Evolutionary conservation across 2,797 vertebrate species (phyloP), one percentile per base, ranked within the genome.

Genomic region (Manis crassicaudata): DNA sequence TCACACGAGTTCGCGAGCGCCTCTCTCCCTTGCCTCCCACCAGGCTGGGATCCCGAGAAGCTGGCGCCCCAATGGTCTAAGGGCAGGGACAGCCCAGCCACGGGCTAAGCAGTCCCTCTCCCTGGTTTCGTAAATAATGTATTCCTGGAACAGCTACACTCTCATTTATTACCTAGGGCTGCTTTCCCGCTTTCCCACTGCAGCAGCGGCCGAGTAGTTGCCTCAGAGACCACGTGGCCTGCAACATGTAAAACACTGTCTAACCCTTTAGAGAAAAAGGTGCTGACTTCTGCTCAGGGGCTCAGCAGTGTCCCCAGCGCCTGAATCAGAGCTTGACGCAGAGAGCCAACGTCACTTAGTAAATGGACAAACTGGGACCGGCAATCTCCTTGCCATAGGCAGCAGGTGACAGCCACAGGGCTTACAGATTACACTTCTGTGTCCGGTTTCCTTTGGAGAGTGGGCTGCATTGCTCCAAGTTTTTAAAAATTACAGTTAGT

Each of bases 51-150:
- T 27, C 40, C 46, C 60, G 86, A 87, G 67, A 54, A 68, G 21
- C 40, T 2, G 9, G 10, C 23, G 13, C 52, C 50, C 54, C 2
- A 3, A 18, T 23, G 5, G 43, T 12, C 73, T 56, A 77, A 77
- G 56, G 1, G 12, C 13, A 68, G 58, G 50, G 56, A 1, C 8
- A 0, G 1, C 46, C 27, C 40, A 0, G 16, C 27, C 1, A 10
- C 1, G 13, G 72, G 16, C 13, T 18, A 18, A 2, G 25, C 13
- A 5, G 65, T 32, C 37, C 56, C 29, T 58, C 50, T 29, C 58
- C 25, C 76, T 73, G 81, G 8, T 75, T 94, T 80, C 52, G 21
- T 37, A 56, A 60, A 65, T 18, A 56, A 90, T 40, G 27, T 68
- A 75, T 84, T 70, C 35, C 12, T 20, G 52, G 63, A 37, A 67